Evolutionary conservation across 2,797 vertebrate species (phyloP), one percentile per base, ranked within the genome.

Genomic region (Leptodactylus fallax): DNA sequence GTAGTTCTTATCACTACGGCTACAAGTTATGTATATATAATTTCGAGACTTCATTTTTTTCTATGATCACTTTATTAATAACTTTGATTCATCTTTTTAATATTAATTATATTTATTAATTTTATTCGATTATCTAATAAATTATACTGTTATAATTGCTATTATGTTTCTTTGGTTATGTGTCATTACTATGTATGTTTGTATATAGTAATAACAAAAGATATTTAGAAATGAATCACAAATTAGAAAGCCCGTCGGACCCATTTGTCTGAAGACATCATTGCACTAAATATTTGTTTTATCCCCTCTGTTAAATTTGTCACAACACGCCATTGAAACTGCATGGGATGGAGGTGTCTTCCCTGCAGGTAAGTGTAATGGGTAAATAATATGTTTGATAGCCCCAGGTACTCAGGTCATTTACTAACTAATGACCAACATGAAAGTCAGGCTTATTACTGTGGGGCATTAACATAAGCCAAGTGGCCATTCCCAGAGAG

Each of bases 351-450:
- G n/a, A 9, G 55, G 71, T 45, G 71, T 77, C 21, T 19, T 36
- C 60, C 61, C 61, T 79, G 27, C 84, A 45, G 88, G 47, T 86
- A 83, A 79, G 81, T 83, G 45, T 76, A 71, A 78, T 83, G n/a
- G 74, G 36, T 82, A 61, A 83, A 82, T 83, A 65, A 89, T 78
- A 27, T 71, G 56, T 67, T 21, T 53, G 63, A 71, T 86, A 67
- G 79, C 71, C 85, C 27, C 71, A 67, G 88, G 84, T 86, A 82
- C 69, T 89, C 79, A 76, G 65, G 69, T 78, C 87, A 82, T 86
- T 88, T 81, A 86, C 60, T 82, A 86, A 88, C 79, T 79, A 83
- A 79, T 86, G 58, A 56, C 49, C 65, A 58, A 86, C 63, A 90
- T 90, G 83, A 90, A 88, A 90, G 89, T 82, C 16, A 76, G 8